A percentile compares a stretch with the other conserved stretches of the same genome.
These are phyloP conservation scores for Lottia scabra DNA, from an alignment of 2,888 invertebrate genomes.

Conservation along the genomic window DNA sequence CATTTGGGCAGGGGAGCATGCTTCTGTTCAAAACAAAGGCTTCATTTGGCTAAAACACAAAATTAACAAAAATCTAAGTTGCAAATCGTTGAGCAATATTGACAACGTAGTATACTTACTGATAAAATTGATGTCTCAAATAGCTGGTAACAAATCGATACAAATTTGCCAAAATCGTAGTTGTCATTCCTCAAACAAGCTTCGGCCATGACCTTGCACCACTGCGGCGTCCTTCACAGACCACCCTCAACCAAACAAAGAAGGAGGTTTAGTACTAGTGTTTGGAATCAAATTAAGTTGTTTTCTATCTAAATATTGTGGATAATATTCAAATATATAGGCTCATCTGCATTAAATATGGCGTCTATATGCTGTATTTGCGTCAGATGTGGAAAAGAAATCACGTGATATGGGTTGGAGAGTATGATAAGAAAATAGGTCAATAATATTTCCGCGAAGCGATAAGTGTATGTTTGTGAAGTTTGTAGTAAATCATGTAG, in stretches of 20 bases:
- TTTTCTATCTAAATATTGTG: neutral
- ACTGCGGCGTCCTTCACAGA: constrained; percentile 55
- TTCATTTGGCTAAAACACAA: no score
- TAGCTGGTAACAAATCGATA: neutral
- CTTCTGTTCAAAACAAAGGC: neutral
- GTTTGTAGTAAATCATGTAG: no score
- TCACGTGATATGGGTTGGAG: constrained; percentile 1
- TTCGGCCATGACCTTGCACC: constrained; percentile 63
- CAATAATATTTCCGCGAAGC: constrained; percentile 1
- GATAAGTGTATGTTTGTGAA: no score
- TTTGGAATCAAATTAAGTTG: neutral
- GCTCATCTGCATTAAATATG: neutral
- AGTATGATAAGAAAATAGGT: neutral
- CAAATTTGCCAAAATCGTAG: neutral
- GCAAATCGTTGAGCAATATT: no score
- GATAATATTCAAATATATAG: neutral
- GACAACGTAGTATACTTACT: neutral
- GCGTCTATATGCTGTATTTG: neutral
- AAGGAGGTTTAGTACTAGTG: neutral
- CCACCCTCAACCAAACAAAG: neutral
- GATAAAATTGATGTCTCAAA: neutral
- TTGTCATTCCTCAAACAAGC: constrained; percentile 30
- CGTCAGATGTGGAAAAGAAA: neutral
- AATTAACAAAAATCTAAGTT: no score
- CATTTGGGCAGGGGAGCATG: constrained; percentile 1